Conservation (phyloP, 1,140 invertebrate genomes). For the Pachyrhynchus sulphureomaculatus region DNA sequence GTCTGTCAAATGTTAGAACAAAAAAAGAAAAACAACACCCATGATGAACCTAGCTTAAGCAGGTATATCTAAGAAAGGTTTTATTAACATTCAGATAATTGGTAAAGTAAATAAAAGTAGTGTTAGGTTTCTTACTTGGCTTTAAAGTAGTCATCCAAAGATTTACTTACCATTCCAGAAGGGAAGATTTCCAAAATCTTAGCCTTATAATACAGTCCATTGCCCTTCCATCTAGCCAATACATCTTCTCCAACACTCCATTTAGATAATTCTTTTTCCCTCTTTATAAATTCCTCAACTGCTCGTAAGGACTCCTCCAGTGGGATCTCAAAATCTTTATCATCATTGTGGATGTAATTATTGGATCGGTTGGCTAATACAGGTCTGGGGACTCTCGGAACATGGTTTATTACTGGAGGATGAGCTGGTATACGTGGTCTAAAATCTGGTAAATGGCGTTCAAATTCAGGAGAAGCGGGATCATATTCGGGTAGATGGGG, state of each 20-base stretch:
- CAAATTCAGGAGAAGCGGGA: no score
- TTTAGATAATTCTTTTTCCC: constrained; percentile 16
- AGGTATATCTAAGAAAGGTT: no score
- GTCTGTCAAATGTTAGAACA: no score
- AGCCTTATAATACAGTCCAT: constrained; percentile 20
- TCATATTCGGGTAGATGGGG: no score
- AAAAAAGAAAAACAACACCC: no score
- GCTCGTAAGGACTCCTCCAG: constrained; percentile 18
- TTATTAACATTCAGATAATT: no score
- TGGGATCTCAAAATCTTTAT: constrained; percentile 27
- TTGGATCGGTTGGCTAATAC: constrained; percentile 8
- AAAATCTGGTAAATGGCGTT: neutral
- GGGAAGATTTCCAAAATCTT: constrained; percentile 12
- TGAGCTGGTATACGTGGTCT: constrained; percentile 3
- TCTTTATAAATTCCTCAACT: constrained; percentile 20
- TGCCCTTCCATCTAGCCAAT: constrained; percentile 23
- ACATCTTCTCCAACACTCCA: constrained; percentile 14
- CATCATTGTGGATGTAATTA: neutral
- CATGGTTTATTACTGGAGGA: neutral
- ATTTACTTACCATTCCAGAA: constrained; percentile 10
- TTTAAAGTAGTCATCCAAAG: no score
- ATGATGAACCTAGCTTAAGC: no score
- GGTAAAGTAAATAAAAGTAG: no score
- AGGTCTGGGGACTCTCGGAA: neutral
- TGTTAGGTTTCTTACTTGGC: no score